phyloP scores from a whole-genome alignment of 2,113 vertebrate species.

The Lepisosteus oculatus region DNA sequence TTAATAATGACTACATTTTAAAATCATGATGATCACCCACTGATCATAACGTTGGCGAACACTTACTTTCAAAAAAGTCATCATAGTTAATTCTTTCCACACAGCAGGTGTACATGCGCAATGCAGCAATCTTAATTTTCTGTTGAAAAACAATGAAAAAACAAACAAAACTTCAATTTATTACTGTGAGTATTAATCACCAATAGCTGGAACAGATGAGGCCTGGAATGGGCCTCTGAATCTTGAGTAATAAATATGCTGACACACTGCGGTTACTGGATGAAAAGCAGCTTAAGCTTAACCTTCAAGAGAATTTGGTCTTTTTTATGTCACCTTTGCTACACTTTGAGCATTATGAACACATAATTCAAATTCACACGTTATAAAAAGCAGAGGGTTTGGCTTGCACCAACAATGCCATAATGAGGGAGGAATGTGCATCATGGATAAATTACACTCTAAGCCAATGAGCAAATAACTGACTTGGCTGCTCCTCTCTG shows the following conservation, averaged over 20 bases:
- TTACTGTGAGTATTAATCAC: not conserved
- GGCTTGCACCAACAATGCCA: not conserved
- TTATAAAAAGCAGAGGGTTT: constrained; percentile 10
- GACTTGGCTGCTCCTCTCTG: not conserved
- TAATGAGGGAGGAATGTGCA: constrained; percentile 7
- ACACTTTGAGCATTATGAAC: not conserved
- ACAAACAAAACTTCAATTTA: constrained; percentile 10
- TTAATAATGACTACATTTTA: not conserved
- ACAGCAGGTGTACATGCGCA: constrained; percentile 97
- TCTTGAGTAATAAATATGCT: not conserved
- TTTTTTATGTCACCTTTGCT: constrained; percentile 9
- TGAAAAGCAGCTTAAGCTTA: not conserved
- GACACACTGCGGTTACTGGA: not conserved
- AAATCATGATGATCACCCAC: not conserved
- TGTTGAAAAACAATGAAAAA: constrained; percentile 53
- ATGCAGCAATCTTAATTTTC: constrained; percentile 95
- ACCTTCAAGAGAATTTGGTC: not conserved
- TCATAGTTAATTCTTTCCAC: constrained; percentile 94
- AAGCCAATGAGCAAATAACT: not conserved
- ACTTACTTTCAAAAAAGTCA: constrained; percentile 93
- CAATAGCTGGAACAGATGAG: too few species aligned
- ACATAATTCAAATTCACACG: constrained; percentile 12
- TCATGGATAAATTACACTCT: not conserved
- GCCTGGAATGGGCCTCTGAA: not conserved
- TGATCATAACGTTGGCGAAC: not conserved